Evolutionary conservation across 2,797 vertebrate genomes (phyloP).

Genomic region (Macrochelys suwanniensis): DNA sequence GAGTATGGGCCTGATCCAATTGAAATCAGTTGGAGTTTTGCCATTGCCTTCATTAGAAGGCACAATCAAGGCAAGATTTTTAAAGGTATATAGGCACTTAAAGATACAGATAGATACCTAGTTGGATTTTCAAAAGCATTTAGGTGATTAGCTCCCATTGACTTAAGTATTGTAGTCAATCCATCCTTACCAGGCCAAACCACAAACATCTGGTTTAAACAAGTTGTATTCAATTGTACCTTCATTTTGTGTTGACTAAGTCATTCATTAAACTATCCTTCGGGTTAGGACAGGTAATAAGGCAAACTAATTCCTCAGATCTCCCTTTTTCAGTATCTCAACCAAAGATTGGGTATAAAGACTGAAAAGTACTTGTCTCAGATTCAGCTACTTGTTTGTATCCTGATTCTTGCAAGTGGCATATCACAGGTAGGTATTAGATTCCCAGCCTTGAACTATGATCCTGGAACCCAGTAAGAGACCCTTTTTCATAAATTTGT

Average conservation of each 20-base stretch:
- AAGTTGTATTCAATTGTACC: too few species aligned
- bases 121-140: too few species aligned
- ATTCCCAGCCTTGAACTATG: not conserved
- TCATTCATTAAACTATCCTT: not conserved
- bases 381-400: not conserved
- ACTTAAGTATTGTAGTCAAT: too few species aligned
- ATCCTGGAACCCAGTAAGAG: not conserved
- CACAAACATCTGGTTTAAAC: too few species aligned
- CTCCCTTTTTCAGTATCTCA: too few species aligned
- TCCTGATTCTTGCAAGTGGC: not conserved
- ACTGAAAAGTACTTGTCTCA: too few species aligned
- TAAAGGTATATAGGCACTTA: not conserved
- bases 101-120: not conserved
- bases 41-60: not conserved
- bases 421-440: rapidly evolving
- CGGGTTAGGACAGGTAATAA: too few species aligned
- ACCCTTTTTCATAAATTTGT: not conserved
- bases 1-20: not conserved
- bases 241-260: not conserved
- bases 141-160: too few species aligned
- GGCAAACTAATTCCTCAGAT: too few species aligned
- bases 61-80: not conserved
- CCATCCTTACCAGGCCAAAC: too few species aligned
- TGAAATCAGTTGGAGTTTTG: not conserved
- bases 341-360: too few species aligned